Evolutionary conservation across 2,113 vertebrate genomes (phyloP), one percentile per base, ranked within the genome.

Genomic region (Oreochromis spilurus): DNA sequence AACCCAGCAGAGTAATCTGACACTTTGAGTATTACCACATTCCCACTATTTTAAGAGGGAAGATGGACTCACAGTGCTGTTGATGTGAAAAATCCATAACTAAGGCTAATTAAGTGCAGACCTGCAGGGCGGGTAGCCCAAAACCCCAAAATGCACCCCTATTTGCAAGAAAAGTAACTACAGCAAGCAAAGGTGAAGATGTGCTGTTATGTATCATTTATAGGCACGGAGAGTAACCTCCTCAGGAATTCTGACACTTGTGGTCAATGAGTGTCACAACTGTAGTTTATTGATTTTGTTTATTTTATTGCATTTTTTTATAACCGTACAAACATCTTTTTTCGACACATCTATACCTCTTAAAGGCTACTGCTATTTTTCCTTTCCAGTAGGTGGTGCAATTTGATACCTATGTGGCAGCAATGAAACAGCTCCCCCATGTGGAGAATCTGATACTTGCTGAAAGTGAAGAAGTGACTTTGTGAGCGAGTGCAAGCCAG

Each of bases 401-500:
- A 21, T 54, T 65, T 86, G 45, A 6, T 58, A 79, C 29, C 16
- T 38, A 48, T 54, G 11, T 57, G 36, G 50, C 19, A 43, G 2
- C 1, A 14, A 31, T 81, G 62, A 29, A 82, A 62, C 12, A 85
- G 70, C 29, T 67, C 62, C 65, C 36, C 40, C 82, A 78, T 80
- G 75, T 85, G 60, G 57, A 72, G 34, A 58, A 88, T 38, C 52
- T 52, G 9, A 21, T 38, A 2, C 17, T 84, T 48, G 43, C 75
- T 52, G 17, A 31, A 54, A 10, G 57, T 57, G 57, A 89, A 43
- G 5, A 29, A 31, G 82, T 87, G 67, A 87, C 31, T 54, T 84
- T 75, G 87, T 90, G 90, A 84, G 45, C 45, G 38, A 55, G 85
- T 89, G 87, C 48, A 82, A 89, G 58, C 34, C 50, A 70, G 84